Conservation (phyloP, 2,888 invertebrate species). For the Entomobrya proxima region DNA sequence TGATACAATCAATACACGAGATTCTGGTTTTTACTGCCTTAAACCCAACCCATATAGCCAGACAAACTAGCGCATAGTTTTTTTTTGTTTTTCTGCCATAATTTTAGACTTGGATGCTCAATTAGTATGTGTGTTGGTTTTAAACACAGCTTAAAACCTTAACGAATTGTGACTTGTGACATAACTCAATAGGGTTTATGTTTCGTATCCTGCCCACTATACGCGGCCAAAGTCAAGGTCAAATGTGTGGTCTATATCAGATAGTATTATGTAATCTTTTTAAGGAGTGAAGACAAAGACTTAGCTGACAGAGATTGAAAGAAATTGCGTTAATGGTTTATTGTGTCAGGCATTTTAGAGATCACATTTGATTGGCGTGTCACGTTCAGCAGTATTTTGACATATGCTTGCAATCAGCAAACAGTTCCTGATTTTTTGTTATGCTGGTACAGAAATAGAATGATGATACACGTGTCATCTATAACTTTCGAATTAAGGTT, state of each 20-base stretch:
- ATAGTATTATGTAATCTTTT: neutral
- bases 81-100: neutral
- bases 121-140: slow-evolving; percentile 2
- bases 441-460: neutral
- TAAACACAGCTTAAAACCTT: no score
- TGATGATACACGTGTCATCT: no score
- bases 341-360: neutral
- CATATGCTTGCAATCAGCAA: neutral
- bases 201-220: neutral
- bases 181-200: no score
- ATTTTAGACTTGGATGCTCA: neutral
- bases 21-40: no score
- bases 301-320: neutral
- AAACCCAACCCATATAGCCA: neutral
- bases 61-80: neutral
- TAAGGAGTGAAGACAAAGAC: neutral
- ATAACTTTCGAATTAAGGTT: no score
- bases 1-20: no score
- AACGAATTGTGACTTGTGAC: no score
- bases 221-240: slow-evolving; percentile 24
- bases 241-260: neutral
- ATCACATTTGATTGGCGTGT: slow-evolving; percentile 10
- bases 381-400: neutral
- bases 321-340: neutral
- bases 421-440: neutral